Conservation (phyloP, 2,113 vertebrate genomes). For the Mesembrinibis cayennensis region DNA sequence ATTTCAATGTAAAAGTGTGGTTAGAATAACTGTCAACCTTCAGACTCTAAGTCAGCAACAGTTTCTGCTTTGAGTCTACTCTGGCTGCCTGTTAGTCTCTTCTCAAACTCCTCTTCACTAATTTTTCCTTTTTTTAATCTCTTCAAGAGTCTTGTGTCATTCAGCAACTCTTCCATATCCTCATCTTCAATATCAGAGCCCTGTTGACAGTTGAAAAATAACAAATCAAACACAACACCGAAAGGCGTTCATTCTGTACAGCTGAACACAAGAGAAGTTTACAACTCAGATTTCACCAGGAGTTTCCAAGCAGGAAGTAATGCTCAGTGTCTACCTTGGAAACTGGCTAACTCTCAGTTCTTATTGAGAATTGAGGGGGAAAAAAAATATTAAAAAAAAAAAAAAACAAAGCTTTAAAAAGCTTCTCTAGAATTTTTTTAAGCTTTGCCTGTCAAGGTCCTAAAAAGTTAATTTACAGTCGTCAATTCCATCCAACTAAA, state of each 20-base stretch:
- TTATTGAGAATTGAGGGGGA: not conserved
- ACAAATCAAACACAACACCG: not conserved
- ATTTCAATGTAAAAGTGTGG: not conserved
- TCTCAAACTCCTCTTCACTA: slow-evolving; percentile 90
- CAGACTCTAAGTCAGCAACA: not conserved
- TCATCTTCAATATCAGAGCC: slow-evolving; percentile 85
- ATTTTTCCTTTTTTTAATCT: slow-evolving; percentile 91
- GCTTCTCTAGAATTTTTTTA: not conserved
- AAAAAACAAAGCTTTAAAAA: not conserved
- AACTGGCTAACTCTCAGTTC: not conserved
- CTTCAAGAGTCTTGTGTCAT: slow-evolving; percentile 91
- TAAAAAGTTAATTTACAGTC: not conserved
- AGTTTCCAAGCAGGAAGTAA: not conserved
- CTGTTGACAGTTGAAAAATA: slow-evolving; percentile 62
- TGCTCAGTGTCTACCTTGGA: not conserved
- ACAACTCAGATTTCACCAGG: not conserved
- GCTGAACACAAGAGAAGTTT: not conserved
- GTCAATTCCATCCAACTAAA: not conserved
- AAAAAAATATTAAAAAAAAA: not conserved
- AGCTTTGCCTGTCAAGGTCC: not conserved
- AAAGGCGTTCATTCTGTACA: not conserved
- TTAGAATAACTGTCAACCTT: not conserved
- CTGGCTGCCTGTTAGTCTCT: slow-evolving; percentile 69
- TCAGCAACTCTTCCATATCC: slow-evolving; percentile 88
- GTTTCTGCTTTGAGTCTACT: not conserved